A percentile compares a stretch with the other conserved stretches of the same genome.
phyloP scores from a whole-genome alignment of 2,888 invertebrate genomes.

The Drosophila pullipes region DNA sequence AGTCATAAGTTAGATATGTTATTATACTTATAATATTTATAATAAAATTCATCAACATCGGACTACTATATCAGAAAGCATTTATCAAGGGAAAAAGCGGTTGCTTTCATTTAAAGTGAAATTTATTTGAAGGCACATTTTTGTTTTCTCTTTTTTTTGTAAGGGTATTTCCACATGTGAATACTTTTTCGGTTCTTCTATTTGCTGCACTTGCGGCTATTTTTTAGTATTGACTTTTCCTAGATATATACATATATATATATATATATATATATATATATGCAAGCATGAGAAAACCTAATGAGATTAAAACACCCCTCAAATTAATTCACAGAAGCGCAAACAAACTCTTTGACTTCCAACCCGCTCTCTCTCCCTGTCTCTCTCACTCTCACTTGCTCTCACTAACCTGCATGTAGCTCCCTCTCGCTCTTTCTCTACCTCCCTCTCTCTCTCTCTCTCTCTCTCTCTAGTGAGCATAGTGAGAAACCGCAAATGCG shows the following conservation, averaged over 20 bases:
- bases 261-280: not conserved
- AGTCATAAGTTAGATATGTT: not conserved
- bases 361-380: not conserved
- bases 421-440: not conserved
- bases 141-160: not conserved
- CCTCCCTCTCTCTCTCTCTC: not conserved
- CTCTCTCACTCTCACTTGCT: not conserved
- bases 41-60: not conserved
- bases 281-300: conserved; percentile 56
- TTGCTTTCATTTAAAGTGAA: not conserved
- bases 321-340: conserved; percentile 74
- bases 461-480: conserved; percentile 34
- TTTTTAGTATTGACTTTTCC: not conserved
- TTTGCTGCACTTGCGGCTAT: conserved; percentile 1
- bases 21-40: fast-evolving
- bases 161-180: not conserved
- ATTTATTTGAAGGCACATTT: not conserved
- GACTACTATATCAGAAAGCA: not conserved
- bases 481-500: conserved; percentile 74
- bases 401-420: not conserved
- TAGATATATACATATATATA: not conserved
- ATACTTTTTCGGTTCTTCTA: not conserved
- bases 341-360: conserved; percentile 35
- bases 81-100: not conserved
- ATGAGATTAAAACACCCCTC: conserved; percentile 82